Evolutionary conservation across 2,888 invertebrate species (phyloP), one percentile per base, ranked within the genome.

Genomic region (Archips crataeganus): DNA sequence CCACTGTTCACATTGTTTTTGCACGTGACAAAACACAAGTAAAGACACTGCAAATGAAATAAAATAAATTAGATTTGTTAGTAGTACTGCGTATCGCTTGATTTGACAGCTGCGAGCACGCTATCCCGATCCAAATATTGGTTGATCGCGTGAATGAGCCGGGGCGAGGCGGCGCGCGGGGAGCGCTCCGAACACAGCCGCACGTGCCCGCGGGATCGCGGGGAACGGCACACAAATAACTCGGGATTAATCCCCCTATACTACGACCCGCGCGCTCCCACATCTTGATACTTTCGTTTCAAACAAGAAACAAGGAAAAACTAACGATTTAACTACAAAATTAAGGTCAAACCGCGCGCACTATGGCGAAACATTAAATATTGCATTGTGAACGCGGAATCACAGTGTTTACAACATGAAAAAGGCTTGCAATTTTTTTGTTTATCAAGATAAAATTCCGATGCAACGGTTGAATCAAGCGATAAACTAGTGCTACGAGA

Each of bases 1-100:
- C 95, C 95, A 95, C 95, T 95, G 91, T 94, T 91, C 92, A 94
- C 94, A 94, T 94, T 94, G 93, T 94, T 93, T 93, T 94, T 94
- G 93, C 93, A 90, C 93, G 87, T 86, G 87, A 91, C 94, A 94
- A 92, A 91, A 94, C 92, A 92, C 94, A 94, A 94, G 94, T 91
- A 94, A 94, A 94, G 91, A 90, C 89, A 94, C 94, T 94, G 93
- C 79, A 93, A 93, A 75, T 81, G 78, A 91, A 89, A 85, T 79
- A 81, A 82, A 81, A 80, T 79, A 75, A 80, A 80, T 82, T 77
- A 81, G 79, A 84, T 84, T 79, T 81, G 81, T 82, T 84, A 76
- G 75, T 73, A 79, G 75, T 80, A 80, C 81, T 82, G 84, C 85
- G 90, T 89, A 89, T 87, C 85, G 90, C 91, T 90, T 89, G 89